Evolutionary conservation across 2,888 invertebrate species (phyloP).

Genomic region (Priapulus caudatus): DNA sequence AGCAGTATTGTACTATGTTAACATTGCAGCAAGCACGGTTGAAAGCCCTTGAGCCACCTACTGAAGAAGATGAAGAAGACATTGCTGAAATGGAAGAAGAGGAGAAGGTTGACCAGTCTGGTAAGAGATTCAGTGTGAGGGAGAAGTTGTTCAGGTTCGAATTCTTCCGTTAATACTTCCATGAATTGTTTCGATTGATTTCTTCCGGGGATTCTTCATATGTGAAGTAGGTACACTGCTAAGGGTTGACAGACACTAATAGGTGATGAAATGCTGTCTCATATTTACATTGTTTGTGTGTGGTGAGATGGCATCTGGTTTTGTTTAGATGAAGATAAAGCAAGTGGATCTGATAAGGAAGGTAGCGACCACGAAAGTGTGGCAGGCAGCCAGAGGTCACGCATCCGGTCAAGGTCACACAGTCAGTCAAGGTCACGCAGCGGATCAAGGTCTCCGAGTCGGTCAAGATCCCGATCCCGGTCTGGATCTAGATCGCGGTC

Average conservation of each 20-base stretch:
- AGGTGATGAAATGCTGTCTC: too few relatives aligned
- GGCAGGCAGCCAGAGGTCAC: not conserved
- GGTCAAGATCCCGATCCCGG: not conserved
- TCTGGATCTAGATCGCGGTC: not conserved
- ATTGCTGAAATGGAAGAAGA: not conserved
- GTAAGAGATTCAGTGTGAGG: too few relatives aligned
- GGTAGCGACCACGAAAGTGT: not conserved
- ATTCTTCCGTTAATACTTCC: too few relatives aligned
- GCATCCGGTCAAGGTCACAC: not conserved
- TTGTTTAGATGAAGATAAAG: too few relatives aligned
- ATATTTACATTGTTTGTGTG: too few relatives aligned
- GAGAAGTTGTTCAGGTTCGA: too few relatives aligned
- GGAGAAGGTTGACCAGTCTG: not conserved
- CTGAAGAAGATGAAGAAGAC: not conserved
- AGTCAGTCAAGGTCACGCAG: not conserved
- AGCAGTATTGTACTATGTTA: too few relatives aligned
- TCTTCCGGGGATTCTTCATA: too few relatives aligned
- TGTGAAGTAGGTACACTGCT: too few relatives aligned
- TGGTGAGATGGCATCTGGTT: too few relatives aligned
- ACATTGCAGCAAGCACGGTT: not conserved
- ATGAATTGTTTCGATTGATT: too few relatives aligned
- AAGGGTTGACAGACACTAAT: too few relatives aligned
- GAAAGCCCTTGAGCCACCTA: slow-evolving; percentile 1
- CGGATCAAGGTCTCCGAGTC: not conserved
- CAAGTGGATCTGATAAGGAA: not conserved